Base-by-base conservation (phyloP, 1,140 invertebrate species). In the Harlomillsia oculata region DNA sequence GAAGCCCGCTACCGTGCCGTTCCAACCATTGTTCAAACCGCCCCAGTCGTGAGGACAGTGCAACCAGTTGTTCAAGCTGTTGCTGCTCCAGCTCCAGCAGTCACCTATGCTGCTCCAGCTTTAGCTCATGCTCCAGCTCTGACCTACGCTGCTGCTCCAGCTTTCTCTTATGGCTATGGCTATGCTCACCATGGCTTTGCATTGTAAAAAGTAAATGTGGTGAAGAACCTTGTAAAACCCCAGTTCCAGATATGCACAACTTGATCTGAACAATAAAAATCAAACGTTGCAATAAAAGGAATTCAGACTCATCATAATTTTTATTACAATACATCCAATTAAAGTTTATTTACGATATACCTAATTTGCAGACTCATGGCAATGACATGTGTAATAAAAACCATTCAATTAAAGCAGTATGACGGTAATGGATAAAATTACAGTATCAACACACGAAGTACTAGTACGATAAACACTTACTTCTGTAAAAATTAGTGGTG, bases 1-100 rank as follows among this genome's bases (percentile, higher is more conserved):
- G 62, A 64, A 36, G 39, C 56, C 37, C 32, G 49, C 11, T 63
- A 63, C 53, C 21, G 55, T 29, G 20, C 55, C 39, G 61, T 63
- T n/a, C 61, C 61, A 40, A 56, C 53, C 28, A n/a, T 63, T 6
- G 54, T 63, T 23, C 56, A 59, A 59, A 49, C 56, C 30, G 56
- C 53, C n/a, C 61, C 61, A 51, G 26, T 56, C 34, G 56, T 53
- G 29, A 36, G 29, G 40, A 48, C 48, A 16, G 30, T 8, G 11
- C 54, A 49, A 50, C 43, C 43, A 14, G 18, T 25, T 16, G 28
- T 46, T 18, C 50, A 44, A 44, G 18, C 23, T 18, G 18, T 55
- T 43, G 13, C 21, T 21, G 46, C 28, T 34, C 46, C 28, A 29
- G 36, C 55, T 28, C 23, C 39, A 39, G 25, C 6, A 37, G 5